These are phyloP conservation scores for Drosophila seguyi DNA, from an alignment of 1,140 invertebrate genomes.

Conservation along the genomic window DNA sequence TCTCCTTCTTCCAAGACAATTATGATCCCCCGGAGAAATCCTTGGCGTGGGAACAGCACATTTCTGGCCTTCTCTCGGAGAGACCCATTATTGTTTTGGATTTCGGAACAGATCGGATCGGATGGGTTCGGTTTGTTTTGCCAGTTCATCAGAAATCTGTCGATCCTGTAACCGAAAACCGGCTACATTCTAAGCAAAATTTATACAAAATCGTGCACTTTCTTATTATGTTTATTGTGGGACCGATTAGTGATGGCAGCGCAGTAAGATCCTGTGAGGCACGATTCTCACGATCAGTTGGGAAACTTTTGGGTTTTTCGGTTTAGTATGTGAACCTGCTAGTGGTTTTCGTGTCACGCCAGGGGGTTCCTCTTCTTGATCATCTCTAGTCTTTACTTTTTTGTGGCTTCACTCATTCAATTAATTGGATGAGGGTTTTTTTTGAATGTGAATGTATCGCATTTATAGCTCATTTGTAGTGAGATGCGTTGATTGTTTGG, in stretches of 20 bases:
- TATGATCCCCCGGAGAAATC: slow-evolving; percentile 48
- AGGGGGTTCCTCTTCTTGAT: slow-evolving; percentile 11
- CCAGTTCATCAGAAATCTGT: slow-evolving; percentile 41
- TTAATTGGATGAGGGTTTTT: slow-evolving; percentile 36
- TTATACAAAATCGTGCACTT: slow-evolving; percentile 39
- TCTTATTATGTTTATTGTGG: slow-evolving; percentile 22
- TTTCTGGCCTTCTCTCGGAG: slow-evolving; percentile 39
- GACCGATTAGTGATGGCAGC: slow-evolving; percentile 29
- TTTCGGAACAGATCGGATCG: slow-evolving; percentile 5
- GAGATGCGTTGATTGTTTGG: slow-evolving; percentile 10
- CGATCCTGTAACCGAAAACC: slow-evolving; percentile 50
- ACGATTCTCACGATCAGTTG: slow-evolving; percentile 32
- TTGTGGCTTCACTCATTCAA: slow-evolving; percentile 19
- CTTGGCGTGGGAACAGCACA: slow-evolving; percentile 64
- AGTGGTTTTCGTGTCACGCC: slow-evolving; percentile 29
- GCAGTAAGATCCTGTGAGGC: slow-evolving; percentile 18
- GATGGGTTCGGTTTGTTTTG: slow-evolving; percentile 30
- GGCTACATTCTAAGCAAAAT: slow-evolving; percentile 35
- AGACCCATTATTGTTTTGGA: slow-evolving; percentile 33
- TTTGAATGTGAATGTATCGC: slow-evolving; percentile 22
- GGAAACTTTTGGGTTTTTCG: slow-evolving; percentile 1
- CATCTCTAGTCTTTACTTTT: slow-evolving; percentile 26
- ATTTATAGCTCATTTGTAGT: slow-evolving; percentile 40
- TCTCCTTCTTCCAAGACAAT: slow-evolving; percentile 52
- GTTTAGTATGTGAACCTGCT: not conserved